A percentile compares a stretch with the other conserved stretches of the same genome.
phyloP scores from a whole-genome alignment of 1,140 invertebrate genomes.

The Dinoponera quadriceps region DNA sequence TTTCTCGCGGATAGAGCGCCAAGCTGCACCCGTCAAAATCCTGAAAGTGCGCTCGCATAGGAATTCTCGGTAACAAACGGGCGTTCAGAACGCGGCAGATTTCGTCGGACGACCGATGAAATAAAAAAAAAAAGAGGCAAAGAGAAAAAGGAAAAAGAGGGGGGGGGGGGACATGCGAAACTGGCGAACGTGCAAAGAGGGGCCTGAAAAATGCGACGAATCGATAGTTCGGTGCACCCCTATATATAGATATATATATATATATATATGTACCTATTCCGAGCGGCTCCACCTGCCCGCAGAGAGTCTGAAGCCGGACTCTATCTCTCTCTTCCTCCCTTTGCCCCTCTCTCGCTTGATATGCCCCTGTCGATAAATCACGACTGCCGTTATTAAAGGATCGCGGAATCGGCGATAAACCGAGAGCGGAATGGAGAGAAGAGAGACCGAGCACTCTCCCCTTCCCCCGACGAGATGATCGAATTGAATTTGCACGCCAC shows the following conservation, averaged over 20 bases:
- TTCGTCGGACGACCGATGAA: slow-evolving; percentile 27
- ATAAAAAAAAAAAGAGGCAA: slow-evolving; percentile 46
- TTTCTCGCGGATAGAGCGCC: slow-evolving; percentile 32
- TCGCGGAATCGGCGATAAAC: slow-evolving; percentile 68
- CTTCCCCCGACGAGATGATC: slow-evolving; percentile 18
- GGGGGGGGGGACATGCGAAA: slow-evolving; percentile 4
- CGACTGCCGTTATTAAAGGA: slow-evolving; percentile 72
- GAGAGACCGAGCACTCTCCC: slow-evolving; percentile 31
- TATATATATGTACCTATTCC: slow-evolving; percentile 57
- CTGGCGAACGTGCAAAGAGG: slow-evolving; percentile 54
- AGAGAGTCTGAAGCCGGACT: slow-evolving; percentile 66
- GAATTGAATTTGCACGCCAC: slow-evolving; percentile 47
- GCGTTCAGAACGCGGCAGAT: slow-evolving; percentile 38
- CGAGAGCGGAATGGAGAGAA: slow-evolving; percentile 34
- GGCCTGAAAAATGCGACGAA: slow-evolving; percentile 49
- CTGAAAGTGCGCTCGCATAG: slow-evolving; percentile 26
- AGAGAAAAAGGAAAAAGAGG: too few species aligned
- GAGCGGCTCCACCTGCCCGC: slow-evolving; percentile 59
- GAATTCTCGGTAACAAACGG: slow-evolving; percentile 55
- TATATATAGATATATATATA: slow-evolving; percentile 3
- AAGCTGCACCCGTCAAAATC: slow-evolving; percentile 44
- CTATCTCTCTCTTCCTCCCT: slow-evolving; percentile 16
- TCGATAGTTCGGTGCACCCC: slow-evolving; percentile 69
- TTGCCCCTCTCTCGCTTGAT: slow-evolving; percentile 38
- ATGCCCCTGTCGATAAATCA: slow-evolving; percentile 74